A percentile compares a stretch with the other conserved stretches of the same genome.
Conservation (phyloP, 1,140 invertebrate species). For the Papilio polytes region DNA sequence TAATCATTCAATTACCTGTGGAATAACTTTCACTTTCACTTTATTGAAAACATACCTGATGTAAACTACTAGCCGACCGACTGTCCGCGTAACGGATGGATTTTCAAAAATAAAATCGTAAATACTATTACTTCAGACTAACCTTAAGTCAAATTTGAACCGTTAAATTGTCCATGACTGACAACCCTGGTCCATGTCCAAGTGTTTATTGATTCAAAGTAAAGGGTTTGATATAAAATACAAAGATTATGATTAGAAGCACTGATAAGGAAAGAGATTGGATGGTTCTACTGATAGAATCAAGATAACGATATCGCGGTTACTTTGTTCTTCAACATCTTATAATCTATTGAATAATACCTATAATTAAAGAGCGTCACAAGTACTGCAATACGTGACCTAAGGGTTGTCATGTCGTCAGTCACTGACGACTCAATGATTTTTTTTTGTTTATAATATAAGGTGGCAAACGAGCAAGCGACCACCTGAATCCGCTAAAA, state of each 20-base stretch:
- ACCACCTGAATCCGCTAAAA: too few species aligned
- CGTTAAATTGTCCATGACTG: neutral
- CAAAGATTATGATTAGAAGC: constrained; percentile 14
- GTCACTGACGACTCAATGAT: too few species aligned
- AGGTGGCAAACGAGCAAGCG: too few species aligned
- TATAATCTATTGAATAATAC: constrained; percentile 27
- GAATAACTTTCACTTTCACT: neutral
- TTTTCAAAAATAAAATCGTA: neutral
- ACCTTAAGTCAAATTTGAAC: neutral
- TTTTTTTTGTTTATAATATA: too few species aligned
- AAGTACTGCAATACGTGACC: neutral
- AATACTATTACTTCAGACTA: neutral
- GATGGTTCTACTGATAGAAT: constrained; percentile 2
- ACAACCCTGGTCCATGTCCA: neutral
- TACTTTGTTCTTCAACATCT: constrained; percentile 22
- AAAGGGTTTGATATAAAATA: constrained; percentile 21
- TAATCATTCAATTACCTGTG: neutral
- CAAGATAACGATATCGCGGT: constrained; percentile 16
- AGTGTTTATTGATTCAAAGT: constrained; percentile 15
- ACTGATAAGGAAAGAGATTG: neutral
- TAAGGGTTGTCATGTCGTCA: neutral
- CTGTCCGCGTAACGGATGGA: neutral
- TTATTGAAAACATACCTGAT: neutral
- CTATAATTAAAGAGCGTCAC: neutral
- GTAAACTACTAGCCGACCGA: neutral